These are phyloP conservation scores for Mungos mungo DNA, from an alignment of 2,113 vertebrate species.

Conservation along the genomic window DNA sequence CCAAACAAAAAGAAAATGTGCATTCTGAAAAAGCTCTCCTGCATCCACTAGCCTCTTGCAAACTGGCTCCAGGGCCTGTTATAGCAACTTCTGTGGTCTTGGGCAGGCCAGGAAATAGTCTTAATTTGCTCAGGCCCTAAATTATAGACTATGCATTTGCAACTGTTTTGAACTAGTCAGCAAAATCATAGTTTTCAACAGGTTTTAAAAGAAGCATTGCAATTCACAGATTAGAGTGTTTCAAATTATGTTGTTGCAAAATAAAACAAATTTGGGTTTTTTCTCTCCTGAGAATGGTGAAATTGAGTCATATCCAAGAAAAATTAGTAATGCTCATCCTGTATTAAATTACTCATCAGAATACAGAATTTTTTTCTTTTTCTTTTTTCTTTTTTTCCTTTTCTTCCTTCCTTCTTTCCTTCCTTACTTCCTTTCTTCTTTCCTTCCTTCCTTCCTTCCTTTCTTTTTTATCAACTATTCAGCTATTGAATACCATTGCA, in stretches of 20 bases:
- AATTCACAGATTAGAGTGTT: conserved; percentile 54
- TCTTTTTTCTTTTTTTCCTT: neutral
- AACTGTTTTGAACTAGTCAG: conserved; percentile 66
- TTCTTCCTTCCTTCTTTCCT: neutral
- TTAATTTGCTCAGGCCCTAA: conserved; percentile 71
- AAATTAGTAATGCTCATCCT: conserved; percentile 48
- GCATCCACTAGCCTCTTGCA: conserved; percentile 42
- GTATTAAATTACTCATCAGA: conserved; percentile 50
- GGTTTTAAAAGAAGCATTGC: conserved; percentile 66
- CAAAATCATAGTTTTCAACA: conserved; percentile 72
- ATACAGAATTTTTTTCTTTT: neutral
- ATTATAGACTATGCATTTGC: conserved; percentile 70
- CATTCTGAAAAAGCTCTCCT: conserved; percentile 41
- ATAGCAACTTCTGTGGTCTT: conserved; percentile 66
- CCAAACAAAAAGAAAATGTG: conserved; percentile 37
- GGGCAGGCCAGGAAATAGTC: conserved; percentile 68
- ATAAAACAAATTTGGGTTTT: conserved; percentile 61
- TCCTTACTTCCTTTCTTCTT: neutral
- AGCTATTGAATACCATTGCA: neutral
- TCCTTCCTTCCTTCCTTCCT: neutral
- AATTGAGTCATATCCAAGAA: conserved; percentile 60
- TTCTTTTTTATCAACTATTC: neutral
- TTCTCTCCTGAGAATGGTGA: conserved; percentile 12
- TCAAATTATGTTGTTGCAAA: conserved; percentile 51
- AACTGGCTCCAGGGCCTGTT: conserved; percentile 56